Evolutionary conservation across 2,113 vertebrate species (phyloP).

Genomic region (Eulacestoma nigropectus): DNA sequence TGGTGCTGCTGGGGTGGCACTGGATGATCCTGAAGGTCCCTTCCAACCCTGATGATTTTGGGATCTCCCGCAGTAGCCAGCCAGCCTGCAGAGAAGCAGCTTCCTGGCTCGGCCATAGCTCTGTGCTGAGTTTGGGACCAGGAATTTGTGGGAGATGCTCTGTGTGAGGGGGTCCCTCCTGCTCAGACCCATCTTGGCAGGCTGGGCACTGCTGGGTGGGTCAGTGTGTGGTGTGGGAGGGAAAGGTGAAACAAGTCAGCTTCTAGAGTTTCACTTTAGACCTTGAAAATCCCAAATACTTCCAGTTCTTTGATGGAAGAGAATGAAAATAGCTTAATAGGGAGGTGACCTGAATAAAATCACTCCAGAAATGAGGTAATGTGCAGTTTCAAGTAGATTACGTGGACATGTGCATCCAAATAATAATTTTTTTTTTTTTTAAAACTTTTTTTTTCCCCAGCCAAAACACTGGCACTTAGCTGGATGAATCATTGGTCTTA

Average conservation of each 20-base stretch:
- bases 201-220: background rate
- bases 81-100: background rate
- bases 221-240: background rate
- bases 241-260: background rate
- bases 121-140: no score
- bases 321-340: background rate
- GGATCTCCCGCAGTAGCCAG: background rate
- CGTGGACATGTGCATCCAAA: background rate
- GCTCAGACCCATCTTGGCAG: background rate
- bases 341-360: background rate
- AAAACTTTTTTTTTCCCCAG: background rate
- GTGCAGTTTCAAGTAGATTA: background rate
- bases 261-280: background rate
- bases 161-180: background rate
- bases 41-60: background rate
- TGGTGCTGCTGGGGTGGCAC: background rate
- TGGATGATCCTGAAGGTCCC: rapidly evolving
- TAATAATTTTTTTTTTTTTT: background rate
- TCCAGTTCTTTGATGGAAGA: background rate
- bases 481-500: background rate
- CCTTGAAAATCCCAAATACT: background rate
- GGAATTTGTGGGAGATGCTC: background rate
- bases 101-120: rapidly evolving
- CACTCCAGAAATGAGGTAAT: background rate
- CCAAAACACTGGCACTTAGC: background rate